phyloP scores from a whole-genome alignment of 64 coral and sea anemone species.

The Dendrophyllia cribrosa region DNA sequence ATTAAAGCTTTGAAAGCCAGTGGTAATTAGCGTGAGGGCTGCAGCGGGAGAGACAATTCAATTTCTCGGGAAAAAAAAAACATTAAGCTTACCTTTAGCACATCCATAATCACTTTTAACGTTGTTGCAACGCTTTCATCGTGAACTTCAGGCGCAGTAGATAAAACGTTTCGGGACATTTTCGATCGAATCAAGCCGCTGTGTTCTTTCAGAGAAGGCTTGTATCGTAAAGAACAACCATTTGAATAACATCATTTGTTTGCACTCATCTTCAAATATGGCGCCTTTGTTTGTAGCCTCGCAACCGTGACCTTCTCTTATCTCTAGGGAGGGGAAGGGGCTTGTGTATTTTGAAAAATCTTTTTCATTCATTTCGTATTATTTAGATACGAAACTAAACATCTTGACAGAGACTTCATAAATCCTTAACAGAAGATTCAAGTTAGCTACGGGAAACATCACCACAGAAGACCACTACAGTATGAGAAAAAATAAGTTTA shows the following conservation, averaged over 20 bases:
- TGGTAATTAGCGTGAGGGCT: constrained; percentile 1
- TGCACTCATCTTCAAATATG: constrained; percentile 90
- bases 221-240: constrained; percentile 35
- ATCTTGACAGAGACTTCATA: no score
- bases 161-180: constrained; percentile 48
- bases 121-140: constrained; percentile 88
- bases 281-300: constrained; percentile 68
- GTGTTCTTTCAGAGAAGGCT: background rate
- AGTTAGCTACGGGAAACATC: no score
- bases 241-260: constrained; percentile 44
- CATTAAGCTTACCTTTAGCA: constrained; percentile 70
- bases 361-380: no score
- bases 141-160: constrained; percentile 32
- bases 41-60: no score
- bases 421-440: no score
- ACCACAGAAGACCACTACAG: no score
- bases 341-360: no score
- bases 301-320: constrained; percentile 8
- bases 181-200: constrained; percentile 25
- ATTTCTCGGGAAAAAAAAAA: background rate
- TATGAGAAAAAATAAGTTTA: no score
- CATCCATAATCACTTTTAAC: constrained; percentile 88
- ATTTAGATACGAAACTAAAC: no score
- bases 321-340: background rate
- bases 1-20: constrained; percentile 21